Evolutionary conservation across 2,888 invertebrate species (phyloP).

Genomic region (Pedicia rivosa): DNA sequence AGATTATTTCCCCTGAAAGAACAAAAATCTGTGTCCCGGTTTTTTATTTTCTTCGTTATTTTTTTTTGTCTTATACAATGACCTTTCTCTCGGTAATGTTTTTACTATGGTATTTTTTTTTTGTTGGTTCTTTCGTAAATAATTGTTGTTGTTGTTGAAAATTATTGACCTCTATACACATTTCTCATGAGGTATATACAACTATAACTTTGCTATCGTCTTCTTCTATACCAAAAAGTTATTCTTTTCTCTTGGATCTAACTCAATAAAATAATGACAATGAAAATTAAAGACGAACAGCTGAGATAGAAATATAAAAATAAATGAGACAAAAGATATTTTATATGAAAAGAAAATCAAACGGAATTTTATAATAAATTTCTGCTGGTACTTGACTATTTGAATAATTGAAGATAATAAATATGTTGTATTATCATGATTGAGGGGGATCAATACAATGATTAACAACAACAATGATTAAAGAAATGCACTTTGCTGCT

Average conservation of each 20-base stretch:
- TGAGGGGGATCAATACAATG: too few species aligned
- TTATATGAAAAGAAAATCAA: too few species aligned
- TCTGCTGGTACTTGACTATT: too few species aligned
- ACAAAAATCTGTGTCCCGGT: background rate
- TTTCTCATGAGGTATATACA: conserved; percentile 6
- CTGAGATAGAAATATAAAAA: too few species aligned
- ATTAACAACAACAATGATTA: too few species aligned
- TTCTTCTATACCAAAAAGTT: too few species aligned
- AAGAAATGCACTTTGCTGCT: too few species aligned
- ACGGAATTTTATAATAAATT: too few species aligned
- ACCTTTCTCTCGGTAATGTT: conserved; percentile 6
- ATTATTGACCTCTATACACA: conserved; percentile 10
- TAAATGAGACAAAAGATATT: background rate
- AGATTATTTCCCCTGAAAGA: background rate
- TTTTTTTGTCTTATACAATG: background rate
- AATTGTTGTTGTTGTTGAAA: conserved; percentile 1
- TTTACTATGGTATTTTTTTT: background rate
- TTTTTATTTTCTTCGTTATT: background rate
- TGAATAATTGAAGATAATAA: too few species aligned
- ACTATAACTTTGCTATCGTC: too few species aligned
- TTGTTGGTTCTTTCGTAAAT: background rate
- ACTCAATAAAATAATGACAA: background rate
- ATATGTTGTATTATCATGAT: too few species aligned
- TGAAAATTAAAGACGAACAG: background rate
- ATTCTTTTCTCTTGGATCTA: too few species aligned